Evolutionary conservation across 2,113 vertebrate species (phyloP), one percentile per base, ranked within the genome.

Genomic region (Tympanuchus pallidicinctus): DNA sequence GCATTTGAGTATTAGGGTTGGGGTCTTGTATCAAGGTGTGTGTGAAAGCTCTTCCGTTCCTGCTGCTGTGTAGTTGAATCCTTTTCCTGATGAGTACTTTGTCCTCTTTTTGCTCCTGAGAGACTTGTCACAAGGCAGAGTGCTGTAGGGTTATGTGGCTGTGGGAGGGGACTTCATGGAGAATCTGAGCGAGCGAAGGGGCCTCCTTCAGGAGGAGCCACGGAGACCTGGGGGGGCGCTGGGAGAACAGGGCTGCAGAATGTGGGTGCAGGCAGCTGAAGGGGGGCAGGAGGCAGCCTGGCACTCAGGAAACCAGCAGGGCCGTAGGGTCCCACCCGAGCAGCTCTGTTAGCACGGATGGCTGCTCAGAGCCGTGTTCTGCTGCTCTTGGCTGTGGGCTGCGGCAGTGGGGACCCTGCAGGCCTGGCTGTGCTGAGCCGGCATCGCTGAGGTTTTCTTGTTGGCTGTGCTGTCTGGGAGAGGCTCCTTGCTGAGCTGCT

Each of bases 391-490:
- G 21, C 47, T 22, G 47, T 48, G 47, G 20, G 47, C 47, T 47
- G 47, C 47, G 11, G 48, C 48, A 50, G 22, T 24, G 48, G 48
- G 48, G 47, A 22, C 48, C 48, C 48, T 54, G 27, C 27, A 54
- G 52, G 52, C 52, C 52, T 15, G 14, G 52, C 52, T 16, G 52
- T 28, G 52, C 52, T 28, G 25, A 54, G 52, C 12, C 27, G 10
- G 54, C 59, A 36, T 24, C 5, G n/a, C 21, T 13, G n/a, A 21
- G 32, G 59, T 9, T 34, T 21, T 9, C 21, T 9, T 8, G 11
- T 34, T 56, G 52, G 59, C 16, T 14, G 7, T 11, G 8, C 38
- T 1, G 16, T 10, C 1, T 0, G 3, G 82, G 1, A 71, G 28
- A 67, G 50, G 4, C 7, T 65, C 21, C 24, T 36, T 54, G 40